phyloP scores from a whole-genome alignment of 2,113 vertebrate species.

The Istiophorus platypterus region DNA sequence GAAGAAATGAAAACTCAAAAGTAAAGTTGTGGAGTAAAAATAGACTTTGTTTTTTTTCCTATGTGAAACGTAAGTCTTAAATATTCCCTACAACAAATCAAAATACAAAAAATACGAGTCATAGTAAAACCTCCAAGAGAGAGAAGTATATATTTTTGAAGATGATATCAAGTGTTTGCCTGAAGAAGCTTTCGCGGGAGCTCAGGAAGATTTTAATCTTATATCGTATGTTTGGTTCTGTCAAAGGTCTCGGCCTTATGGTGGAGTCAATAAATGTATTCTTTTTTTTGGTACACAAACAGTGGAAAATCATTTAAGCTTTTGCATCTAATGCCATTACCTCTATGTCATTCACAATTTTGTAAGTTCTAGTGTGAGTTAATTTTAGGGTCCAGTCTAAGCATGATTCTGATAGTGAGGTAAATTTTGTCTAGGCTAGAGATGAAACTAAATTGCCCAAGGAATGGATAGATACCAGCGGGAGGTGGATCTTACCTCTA shows the following conservation, averaged over 20 bases:
- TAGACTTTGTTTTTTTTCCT: neutral
- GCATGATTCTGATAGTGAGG: constrained; percentile 12
- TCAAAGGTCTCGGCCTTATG: constrained; percentile 10
- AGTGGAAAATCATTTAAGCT: constrained; percentile 31
- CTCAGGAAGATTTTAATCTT: neutral
- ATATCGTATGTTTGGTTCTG: constrained; percentile 1
- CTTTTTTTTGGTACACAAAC: constrained; percentile 16
- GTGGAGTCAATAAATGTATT: constrained; percentile 27
- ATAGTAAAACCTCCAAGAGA: neutral
- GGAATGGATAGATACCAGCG: neutral
- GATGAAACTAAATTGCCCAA: constrained; percentile 6
- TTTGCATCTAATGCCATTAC: neutral
- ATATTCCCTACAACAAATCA: neutral
- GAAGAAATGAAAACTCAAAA: constrained; percentile 20
- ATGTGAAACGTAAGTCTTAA: neutral
- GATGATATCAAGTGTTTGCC: neutral
- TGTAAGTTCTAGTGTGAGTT: constrained; percentile 5
- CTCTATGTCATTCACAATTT: constrained; percentile 19
- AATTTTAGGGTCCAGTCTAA: constrained; percentile 16
- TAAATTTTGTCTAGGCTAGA: neutral
- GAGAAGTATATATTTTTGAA: constrained; percentile 2
- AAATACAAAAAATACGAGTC: neutral
- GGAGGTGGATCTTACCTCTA: neutral
- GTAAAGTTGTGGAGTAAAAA: neutral
- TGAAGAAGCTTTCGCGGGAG: neutral